Evolutionary conservation across 2,797 vertebrate genomes (phyloP).

Genomic region (Propithecus perrieri): DNA sequence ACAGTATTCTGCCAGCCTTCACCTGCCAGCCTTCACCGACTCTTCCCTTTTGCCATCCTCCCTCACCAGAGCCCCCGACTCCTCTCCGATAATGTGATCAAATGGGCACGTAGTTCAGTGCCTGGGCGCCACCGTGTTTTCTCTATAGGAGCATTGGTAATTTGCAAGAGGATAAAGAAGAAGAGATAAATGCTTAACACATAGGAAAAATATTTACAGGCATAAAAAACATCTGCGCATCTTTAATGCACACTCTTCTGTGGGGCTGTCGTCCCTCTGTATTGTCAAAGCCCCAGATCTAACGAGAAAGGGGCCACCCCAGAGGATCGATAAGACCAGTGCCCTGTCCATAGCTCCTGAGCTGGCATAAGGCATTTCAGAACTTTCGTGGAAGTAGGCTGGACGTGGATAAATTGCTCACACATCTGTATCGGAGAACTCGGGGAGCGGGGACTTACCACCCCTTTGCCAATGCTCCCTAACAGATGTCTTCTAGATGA

Average conservation of each 20-base stretch:
- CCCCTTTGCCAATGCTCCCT: background rate
- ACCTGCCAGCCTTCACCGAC: too few relatives aligned
- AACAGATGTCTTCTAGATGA: background rate
- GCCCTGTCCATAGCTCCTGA: background rate
- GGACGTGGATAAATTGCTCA: background rate
- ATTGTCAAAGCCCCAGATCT: background rate
- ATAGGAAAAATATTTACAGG: background rate
- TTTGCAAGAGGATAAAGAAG: background rate
- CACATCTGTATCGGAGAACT: background rate
- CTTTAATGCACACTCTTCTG: background rate
- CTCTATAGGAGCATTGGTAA: background rate
- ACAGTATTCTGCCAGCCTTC: too few relatives aligned
- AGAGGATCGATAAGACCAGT: background rate
- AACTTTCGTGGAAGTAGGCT: background rate
- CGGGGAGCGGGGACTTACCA: background rate
- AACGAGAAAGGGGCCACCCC: background rate
- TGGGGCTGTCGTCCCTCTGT: background rate
- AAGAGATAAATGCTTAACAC: background rate
- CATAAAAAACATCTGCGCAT: background rate
- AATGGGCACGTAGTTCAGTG: background rate
- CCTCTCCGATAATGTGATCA: background rate
- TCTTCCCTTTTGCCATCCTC: background rate
- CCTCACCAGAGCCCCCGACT: background rate
- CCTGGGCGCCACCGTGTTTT: background rate
- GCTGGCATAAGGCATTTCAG: background rate